Conservation (phyloP, 2,888 invertebrate species). For the Orthosia gracilis region DNA sequence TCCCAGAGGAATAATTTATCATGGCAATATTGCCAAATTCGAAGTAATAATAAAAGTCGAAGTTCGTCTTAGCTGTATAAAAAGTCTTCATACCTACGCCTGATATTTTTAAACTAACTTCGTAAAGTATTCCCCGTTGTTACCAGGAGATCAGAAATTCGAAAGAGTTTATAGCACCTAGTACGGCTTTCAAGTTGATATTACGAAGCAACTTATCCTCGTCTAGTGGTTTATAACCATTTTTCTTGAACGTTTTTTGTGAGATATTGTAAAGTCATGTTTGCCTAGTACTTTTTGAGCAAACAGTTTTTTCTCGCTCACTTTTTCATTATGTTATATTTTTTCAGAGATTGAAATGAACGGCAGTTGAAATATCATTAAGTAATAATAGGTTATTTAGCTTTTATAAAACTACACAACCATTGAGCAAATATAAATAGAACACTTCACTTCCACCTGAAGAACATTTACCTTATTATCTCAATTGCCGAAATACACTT, state of each 20-base stretch:
- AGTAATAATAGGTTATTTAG: neutral
- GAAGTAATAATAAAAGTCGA: conserved; percentile 19
- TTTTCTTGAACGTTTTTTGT: conserved; percentile 32
- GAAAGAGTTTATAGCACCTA: conserved; percentile 51
- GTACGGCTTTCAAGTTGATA: conserved; percentile 44
- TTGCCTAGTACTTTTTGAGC: conserved; percentile 46
- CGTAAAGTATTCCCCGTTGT: conserved; percentile 38
- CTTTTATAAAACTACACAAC: neutral
- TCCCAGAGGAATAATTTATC: conserved; percentile 34
- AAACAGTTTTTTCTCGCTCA: conserved; percentile 7
- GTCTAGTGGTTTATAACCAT: conserved; percentile 36
- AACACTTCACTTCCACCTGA: neutral
- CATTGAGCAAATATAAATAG: neutral
- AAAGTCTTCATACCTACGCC: neutral
- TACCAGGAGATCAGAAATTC: conserved; percentile 56
- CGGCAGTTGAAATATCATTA: neutral
- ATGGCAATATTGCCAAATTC: conserved; percentile 13
- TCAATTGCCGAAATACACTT: neutral
- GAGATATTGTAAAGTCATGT: conserved; percentile 45
- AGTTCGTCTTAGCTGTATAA: neutral
- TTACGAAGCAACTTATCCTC: conserved; percentile 31
- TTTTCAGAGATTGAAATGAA: neutral
- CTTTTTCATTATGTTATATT: neutral
- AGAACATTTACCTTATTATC: neutral
- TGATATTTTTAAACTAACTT: conserved; percentile 41